Evolutionary conservation across 2,888 invertebrate species (phyloP).

Genomic region (Tridacna gigas): DNA sequence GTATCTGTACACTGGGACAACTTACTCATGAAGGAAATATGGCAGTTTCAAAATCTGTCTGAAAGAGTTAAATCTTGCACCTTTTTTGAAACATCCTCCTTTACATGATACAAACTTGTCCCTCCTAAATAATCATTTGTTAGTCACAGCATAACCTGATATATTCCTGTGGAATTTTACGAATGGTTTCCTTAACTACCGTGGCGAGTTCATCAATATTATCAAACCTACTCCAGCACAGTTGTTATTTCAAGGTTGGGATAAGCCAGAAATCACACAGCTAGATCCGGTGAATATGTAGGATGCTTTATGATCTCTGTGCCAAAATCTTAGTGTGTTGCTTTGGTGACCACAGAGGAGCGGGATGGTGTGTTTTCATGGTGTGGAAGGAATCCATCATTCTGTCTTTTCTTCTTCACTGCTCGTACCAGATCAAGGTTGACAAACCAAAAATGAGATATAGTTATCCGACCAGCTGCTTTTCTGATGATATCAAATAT

Average conservation of each 20-base stretch:
- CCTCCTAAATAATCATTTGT: neutral
- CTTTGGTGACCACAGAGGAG: slow-evolving; percentile 27
- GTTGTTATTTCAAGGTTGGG: neutral
- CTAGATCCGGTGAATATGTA: slow-evolving; percentile 22
- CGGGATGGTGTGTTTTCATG: slow-evolving; percentile 20
- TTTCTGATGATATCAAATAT: neutral
- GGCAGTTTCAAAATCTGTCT: neutral
- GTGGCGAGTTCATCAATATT: neutral
- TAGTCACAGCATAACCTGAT: neutral
- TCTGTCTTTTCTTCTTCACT: slow-evolving; percentile 2
- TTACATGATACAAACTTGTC: neutral
- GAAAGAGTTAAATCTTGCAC: neutral
- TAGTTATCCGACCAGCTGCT: neutral
- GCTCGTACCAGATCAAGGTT: slow-evolving; percentile 4
- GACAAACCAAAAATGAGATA: neutral
- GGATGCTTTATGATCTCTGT: slow-evolving; percentile 24
- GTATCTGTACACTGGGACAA: no score
- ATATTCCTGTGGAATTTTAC: slow-evolving; percentile 1
- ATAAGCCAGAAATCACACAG: slow-evolving; percentile 11
- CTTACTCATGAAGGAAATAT: no score
- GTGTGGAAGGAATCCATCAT: slow-evolving; percentile 15
- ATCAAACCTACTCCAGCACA: slow-evolving; percentile 3
- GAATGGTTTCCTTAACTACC: neutral
- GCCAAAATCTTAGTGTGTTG: slow-evolving; percentile 7
- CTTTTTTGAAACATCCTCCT: neutral